These are phyloP conservation scores for Corydoras maculifer DNA, from an alignment of 2,113 vertebrate genomes.

Conservation along the genomic window DNA sequence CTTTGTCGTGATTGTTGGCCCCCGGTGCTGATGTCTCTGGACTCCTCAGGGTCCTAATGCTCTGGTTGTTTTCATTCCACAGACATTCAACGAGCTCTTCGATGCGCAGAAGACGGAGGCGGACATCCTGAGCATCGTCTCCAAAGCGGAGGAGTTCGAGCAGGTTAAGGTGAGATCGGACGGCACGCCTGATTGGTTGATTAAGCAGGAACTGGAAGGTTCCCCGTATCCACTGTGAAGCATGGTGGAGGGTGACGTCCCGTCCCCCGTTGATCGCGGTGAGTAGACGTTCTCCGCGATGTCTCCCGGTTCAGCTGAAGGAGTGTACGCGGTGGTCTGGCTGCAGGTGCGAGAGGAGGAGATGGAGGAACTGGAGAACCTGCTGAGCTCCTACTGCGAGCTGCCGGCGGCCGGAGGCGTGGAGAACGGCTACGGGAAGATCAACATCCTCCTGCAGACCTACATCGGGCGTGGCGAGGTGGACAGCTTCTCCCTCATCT, in stretches of 20 bases:
- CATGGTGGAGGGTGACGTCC: no score
- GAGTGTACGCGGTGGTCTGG: neutral
- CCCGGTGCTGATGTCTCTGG: no score
- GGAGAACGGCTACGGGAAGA: constrained; percentile 95
- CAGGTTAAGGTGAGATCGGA: constrained; percentile 86
- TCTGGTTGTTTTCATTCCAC: constrained; percentile 38
- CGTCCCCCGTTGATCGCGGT: no score
- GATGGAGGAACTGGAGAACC: constrained; percentile 83
- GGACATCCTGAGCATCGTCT: constrained; percentile 88
- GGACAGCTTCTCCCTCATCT: constrained; percentile 96
- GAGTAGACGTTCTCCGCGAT: no score
- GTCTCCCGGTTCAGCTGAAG: no score
- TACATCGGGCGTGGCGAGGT: constrained; percentile 92
- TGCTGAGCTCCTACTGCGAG: constrained; percentile 81
- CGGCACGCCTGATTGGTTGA: no score
- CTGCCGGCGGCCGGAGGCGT: constrained; percentile 87
- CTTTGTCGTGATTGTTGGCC: no score
- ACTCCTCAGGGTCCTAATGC: no score
- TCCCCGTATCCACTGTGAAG: no score
- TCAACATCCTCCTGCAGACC: constrained; percentile 96
- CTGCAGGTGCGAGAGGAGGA: constrained; percentile 90
- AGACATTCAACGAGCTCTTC: constrained; percentile 97
- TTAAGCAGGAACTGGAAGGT: no score
- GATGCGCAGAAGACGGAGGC: constrained; percentile 90
- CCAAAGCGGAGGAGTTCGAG: constrained; percentile 96